Percentiles rank a stretch among this genome's conserved stretches.
Evolutionary conservation across 2,888 invertebrate species (phyloP).

Genomic region (Thecophora atra): DNA sequence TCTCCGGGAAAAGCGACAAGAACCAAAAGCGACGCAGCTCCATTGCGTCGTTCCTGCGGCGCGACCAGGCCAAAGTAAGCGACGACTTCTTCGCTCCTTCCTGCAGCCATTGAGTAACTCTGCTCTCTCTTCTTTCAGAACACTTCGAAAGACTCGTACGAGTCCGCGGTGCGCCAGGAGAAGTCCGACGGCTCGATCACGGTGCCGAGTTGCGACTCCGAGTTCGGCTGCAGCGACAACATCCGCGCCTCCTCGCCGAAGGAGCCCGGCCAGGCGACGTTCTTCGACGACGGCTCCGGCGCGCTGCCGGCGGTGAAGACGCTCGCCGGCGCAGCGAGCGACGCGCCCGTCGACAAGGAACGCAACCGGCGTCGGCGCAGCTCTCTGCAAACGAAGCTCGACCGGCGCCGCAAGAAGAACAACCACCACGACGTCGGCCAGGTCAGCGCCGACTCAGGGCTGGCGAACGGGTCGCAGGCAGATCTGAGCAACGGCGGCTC

Average conservation of each 20-base stretch:
- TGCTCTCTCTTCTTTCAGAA: constrained; percentile 47
- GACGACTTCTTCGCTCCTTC: neutral
- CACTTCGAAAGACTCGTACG: constrained; percentile 62
- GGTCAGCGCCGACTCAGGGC: constrained; percentile 40
- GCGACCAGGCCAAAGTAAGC: constrained; percentile 62
- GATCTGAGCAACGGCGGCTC: constrained; percentile 50
- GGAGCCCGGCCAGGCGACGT: constrained; percentile 57
- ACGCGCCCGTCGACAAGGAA: constrained; percentile 55
- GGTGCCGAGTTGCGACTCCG: constrained; percentile 54
- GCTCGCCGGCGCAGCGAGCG: constrained; percentile 46
- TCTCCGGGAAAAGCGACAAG: constrained; percentile 59
- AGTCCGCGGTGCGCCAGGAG: constrained; percentile 63
- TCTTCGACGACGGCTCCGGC: constrained; percentile 59
- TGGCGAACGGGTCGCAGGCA: constrained; percentile 44
- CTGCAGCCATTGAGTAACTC: neutral
- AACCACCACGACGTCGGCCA: constrained; percentile 55
- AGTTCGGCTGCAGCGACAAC: constrained; percentile 60
- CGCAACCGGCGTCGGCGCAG: constrained; percentile 64
- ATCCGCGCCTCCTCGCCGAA: constrained; percentile 61
- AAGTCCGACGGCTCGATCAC: constrained; percentile 61
- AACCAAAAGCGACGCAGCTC: constrained; percentile 65
- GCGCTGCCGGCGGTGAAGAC: constrained; percentile 53
- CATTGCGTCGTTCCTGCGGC: constrained; percentile 64
- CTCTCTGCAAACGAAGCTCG: constrained; percentile 64
- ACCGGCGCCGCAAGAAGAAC: constrained; percentile 64